Evolutionary conservation across 2,888 invertebrate genomes (phyloP).

Genomic region (Spisula solida): DNA sequence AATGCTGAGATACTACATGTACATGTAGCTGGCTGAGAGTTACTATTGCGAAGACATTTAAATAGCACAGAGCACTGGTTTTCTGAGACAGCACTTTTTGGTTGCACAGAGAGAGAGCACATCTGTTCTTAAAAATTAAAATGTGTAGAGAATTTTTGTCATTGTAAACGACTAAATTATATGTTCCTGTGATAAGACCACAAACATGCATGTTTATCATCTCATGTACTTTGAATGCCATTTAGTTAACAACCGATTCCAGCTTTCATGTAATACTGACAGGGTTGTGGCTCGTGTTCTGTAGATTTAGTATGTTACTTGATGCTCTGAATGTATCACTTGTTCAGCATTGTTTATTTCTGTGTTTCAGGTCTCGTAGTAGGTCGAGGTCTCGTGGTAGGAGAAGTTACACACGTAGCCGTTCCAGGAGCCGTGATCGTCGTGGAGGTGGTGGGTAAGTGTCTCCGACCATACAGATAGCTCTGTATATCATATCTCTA

Average conservation of each 20-base stretch:
- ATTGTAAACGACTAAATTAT: too few species aligned
- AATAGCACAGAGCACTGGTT: too few species aligned
- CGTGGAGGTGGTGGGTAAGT: conserved; percentile 48
- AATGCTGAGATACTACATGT: too few species aligned
- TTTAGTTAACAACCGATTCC: conserved; percentile 9
- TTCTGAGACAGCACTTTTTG: too few species aligned
- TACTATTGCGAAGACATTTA: too few species aligned
- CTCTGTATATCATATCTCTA: background rate
- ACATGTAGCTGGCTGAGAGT: too few species aligned
- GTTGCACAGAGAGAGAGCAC: too few species aligned
- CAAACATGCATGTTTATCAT: background rate
- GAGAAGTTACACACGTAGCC: conserved; percentile 76
- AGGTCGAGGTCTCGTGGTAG: conserved; percentile 72
- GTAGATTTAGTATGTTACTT: background rate
- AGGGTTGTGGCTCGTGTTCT: background rate
- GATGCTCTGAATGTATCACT: background rate
- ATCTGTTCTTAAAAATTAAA: too few species aligned
- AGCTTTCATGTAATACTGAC: background rate
- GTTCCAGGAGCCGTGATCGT: conserved; percentile 75
- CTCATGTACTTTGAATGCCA: conserved; percentile 3
- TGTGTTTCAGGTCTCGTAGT: conserved; percentile 65
- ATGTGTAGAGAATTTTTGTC: too few species aligned
- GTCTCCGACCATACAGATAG: background rate
- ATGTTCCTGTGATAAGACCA: too few species aligned
- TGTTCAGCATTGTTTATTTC: background rate